Percentiles rank a stretch among this genome's conserved stretches.
phyloP scores from a whole-genome alignment of 2,888 invertebrate species.

The Nymphalis polychloros region DNA sequence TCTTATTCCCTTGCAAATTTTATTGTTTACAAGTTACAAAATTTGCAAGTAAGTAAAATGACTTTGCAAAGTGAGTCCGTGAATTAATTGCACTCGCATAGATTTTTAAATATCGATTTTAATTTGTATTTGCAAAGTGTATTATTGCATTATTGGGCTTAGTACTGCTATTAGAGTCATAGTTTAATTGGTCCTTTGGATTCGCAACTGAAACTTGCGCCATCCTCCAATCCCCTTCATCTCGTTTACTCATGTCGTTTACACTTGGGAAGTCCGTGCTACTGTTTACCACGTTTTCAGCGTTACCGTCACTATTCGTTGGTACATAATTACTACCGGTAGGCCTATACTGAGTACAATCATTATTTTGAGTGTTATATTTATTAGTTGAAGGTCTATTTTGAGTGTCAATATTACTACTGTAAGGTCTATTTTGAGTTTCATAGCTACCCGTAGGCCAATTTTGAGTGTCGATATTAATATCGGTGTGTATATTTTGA shows the following conservation, averaged over 20 bases:
- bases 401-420: neutral
- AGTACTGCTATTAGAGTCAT: neutral
- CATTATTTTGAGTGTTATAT: too few species aligned
- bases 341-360: too few species aligned
- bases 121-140: neutral
- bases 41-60: too few species aligned
- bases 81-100: too few species aligned
- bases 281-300: neutral
- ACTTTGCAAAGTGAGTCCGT: too few species aligned
- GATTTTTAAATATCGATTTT: too few species aligned
- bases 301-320: slow-evolving; percentile 1
- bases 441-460: neutral
- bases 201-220: slow-evolving; percentile 11
- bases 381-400: neutral
- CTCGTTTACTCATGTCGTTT: slow-evolving; percentile 25
- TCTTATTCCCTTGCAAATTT: too few species aligned
- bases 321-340: too few species aligned
- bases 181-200: slow-evolving; percentile 4
- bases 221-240: slow-evolving; percentile 27
- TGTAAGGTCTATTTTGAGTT: neutral
- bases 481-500: neutral
- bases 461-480: neutral
- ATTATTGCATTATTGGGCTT: neutral
- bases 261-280: neutral
- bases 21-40: too few species aligned